Evolutionary conservation across 2,888 invertebrate species (phyloP).

Genomic region (Cotesia congregata): DNA sequence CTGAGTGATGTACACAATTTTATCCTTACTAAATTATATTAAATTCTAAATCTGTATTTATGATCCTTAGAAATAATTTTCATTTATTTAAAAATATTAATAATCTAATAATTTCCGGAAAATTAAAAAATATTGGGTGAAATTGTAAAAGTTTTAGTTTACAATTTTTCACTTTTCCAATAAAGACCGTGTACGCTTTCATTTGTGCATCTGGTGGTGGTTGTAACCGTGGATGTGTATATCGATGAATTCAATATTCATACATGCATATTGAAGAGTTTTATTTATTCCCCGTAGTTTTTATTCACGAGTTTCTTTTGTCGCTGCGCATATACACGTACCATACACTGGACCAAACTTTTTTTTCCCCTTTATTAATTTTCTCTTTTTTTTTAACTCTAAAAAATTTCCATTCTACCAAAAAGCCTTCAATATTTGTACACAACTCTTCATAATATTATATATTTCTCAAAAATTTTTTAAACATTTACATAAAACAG

Average conservation of each 20-base stretch:
- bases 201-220: not conserved
- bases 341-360: no score
- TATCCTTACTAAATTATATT: not conserved
- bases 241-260: conserved; percentile 39
- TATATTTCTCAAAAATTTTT: no score
- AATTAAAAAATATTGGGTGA: not conserved
- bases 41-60: not conserved
- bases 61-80: no score
- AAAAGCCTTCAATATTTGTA: no score
- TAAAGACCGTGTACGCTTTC: not conserved
- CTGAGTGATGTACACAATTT: not conserved
- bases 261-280: conserved; percentile 40
- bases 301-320: conserved; percentile 35
- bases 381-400: no score
- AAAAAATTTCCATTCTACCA: no score
- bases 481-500: no score
- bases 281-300: conserved; percentile 35
- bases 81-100: no score
- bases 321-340: conserved; percentile 2
- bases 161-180: conserved; percentile 1
- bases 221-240: conserved; percentile 8
- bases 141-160: not conserved
- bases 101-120: not conserved
- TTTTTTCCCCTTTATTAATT: no score
- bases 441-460: no score